A percentile compares a stretch with the other conserved stretches of the same genome.
Evolutionary conservation across 2,797 vertebrate species (phyloP).

Genomic region (Lutjanus argentimaculatus): DNA sequence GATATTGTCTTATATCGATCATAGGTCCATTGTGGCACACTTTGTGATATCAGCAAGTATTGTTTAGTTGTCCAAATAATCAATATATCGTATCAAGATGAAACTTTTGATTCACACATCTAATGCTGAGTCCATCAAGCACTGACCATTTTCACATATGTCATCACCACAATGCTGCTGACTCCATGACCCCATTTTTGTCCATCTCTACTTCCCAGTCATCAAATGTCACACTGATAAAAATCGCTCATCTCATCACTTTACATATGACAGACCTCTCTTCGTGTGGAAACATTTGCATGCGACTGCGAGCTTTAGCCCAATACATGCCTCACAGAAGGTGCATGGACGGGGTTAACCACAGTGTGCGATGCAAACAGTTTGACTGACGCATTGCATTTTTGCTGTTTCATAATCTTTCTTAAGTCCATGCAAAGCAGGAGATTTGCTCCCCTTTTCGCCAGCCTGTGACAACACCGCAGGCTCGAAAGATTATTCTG

Average conservation of each 20-base stretch:
- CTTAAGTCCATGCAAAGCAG: slow-evolving; percentile 76
- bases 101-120: no score
- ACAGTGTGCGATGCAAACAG: slow-evolving; percentile 58
- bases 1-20: no score
- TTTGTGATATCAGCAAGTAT: no score
- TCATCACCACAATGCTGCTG: neutral
- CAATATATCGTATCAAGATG: no score
- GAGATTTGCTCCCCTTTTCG: slow-evolving; percentile 76
- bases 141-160: neutral
- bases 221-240: slow-evolving; percentile 30
- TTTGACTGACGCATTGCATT: slow-evolving; percentile 65
- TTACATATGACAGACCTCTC: slow-evolving; percentile 24
- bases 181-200: slow-evolving; percentile 8
- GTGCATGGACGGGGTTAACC: slow-evolving; percentile 59
- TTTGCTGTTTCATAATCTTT: slow-evolving; percentile 78
- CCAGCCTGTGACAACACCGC: slow-evolving; percentile 64
- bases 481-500: slow-evolving; percentile 78
- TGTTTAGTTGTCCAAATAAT: no score
- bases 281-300: slow-evolving; percentile 49
- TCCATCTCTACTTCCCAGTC: neutral
- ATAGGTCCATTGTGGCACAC: no score
- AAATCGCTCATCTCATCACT: slow-evolving; percentile 23
- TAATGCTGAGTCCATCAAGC: neutral
- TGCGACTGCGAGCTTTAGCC: slow-evolving; percentile 22
- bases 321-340: slow-evolving; percentile 12